Conservation (phyloP, 2,113 vertebrate species). For the Azemiops feae region DNA sequence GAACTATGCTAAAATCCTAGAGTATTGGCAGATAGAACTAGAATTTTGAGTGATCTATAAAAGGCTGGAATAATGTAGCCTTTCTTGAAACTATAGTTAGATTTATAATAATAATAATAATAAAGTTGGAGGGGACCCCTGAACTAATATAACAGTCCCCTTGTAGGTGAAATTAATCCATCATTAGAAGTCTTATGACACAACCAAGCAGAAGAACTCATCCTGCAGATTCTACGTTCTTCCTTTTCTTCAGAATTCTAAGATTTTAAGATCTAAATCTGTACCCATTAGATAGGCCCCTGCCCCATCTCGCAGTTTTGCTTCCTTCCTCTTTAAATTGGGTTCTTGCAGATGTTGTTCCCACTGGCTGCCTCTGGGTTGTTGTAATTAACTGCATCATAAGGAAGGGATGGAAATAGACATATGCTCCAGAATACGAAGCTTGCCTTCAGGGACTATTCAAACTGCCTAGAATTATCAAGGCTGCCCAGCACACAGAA, state of each 20-base stretch:
- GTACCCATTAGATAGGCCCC: not conserved
- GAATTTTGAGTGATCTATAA: not conserved
- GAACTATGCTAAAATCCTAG: not conserved
- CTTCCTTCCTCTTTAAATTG: not conserved
- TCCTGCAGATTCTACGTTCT: not conserved
- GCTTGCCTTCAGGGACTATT: conserved; percentile 27
- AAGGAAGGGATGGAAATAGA: conserved; percentile 28
- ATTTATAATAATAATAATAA: too few relatives aligned
- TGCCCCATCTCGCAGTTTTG: not conserved
- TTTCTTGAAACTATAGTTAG: not conserved
- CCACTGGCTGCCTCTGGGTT: conserved; percentile 26
- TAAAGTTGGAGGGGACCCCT: too few relatives aligned
- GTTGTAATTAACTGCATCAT: conserved; percentile 32
- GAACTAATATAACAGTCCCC: not conserved
- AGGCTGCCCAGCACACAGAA: not conserved
- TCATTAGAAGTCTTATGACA: not conserved
- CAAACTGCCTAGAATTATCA: conserved; percentile 43
- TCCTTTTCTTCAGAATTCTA: not conserved
- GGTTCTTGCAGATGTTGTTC: conserved; percentile 16
- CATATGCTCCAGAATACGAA: conserved; percentile 42
- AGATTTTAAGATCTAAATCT: not conserved
- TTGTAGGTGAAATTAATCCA: not conserved
- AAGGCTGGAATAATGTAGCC: not conserved
- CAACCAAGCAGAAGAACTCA: not conserved
- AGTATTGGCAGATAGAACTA: not conserved